Evolutionary conservation across 2,797 vertebrate genomes (phyloP), one percentile per base, ranked within the genome.

Genomic region (Hirundo rustica): DNA sequence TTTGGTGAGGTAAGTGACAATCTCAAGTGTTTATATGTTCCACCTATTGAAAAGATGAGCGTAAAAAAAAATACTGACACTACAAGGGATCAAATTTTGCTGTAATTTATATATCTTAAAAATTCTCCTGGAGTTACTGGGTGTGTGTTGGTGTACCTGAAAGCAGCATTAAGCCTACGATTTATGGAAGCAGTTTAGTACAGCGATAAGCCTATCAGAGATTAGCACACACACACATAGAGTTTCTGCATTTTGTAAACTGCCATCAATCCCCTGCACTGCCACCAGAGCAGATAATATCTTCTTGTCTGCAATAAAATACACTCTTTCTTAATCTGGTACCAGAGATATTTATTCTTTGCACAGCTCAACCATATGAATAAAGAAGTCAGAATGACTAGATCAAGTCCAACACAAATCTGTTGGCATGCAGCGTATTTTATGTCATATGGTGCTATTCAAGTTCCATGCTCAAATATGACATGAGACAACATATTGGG

Each of bases 261-360:
- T 77, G 74, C 77, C 68, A 77, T 95, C 77, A 95, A 61, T 92
- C 65, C 89, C 74, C 60, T 17, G 2, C 47, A 55, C 74, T 90
- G 85, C 67, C 67, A 95, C 42, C 68, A 84, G 60, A 82, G 67
- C 36, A 93, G 83, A 95, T 76, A 89, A 5, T 54, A 93, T 95
- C 91, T 90, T 86, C 89, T 82, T 10, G 2, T 84, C 92, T 86
- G 81, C 60, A 88, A 53, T 76, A 76, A 95, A 92, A 92, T 64
- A 70, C 16, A 61, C 7, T 92, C 44, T 57, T 92, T 90, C 83
- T 93, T 92, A 93, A 96, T 88, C 88, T 88, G 85, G 85, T 87
- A 88, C 50, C 36, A 92, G 88, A 88, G 91, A 94, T 93, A 80
- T 92, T 95, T 95, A 90, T 90, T 93, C 44, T 44, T 90, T 81